Evolutionary conservation across 2,797 vertebrate genomes (phyloP), one percentile per base, ranked within the genome.

Genomic region (Setipinna tenuifilis): DNA sequence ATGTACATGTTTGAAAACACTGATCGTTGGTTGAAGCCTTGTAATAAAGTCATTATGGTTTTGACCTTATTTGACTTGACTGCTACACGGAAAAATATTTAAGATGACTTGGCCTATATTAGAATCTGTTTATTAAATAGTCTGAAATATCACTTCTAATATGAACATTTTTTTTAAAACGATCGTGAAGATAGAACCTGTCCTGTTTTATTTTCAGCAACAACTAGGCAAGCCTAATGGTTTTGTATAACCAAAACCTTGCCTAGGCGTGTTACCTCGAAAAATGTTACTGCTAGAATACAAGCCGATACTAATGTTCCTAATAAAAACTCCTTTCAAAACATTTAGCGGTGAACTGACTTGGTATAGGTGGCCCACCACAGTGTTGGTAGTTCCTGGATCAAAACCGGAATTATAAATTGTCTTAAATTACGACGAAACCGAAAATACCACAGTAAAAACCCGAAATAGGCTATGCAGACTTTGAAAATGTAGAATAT

Each of bases 1-100:
- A 97, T 97, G 96, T 96, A 95, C 41, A 62, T 89, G 85, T 87
- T 89, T 91, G 84, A 75, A 87, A 95, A 95, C 95, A 93, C 95
- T 94, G 88, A 96, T 93, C 83, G 94, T 94, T 94, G 83, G 83
- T 85, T 88, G 81, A 89, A 84, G 81, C 83, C 87, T 88, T 58
- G 61, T 85, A 92, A 91, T 91, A 91, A 92, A 92, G 87, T 91
- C 91, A 87, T 82, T 88, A 83, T 88, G 88, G 85, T 85, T 88
- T 89, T 88, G 88, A 86, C 82, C 86, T 75, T 41, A 58, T 14
- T 62, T 48, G 44, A 23, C 59, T 87, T 85, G 41, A 80, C 6
- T 84, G 28, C 83, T 78, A 78, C 35, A 44, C 71, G 35, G 71
- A 78, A 21, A 75, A 75, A 0, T 75, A 41, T 41, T 44, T 44